These are phyloP conservation scores for Bimastos eiseni DNA, from an alignment of 2,888 invertebrate species.

Conservation along the genomic window DNA sequence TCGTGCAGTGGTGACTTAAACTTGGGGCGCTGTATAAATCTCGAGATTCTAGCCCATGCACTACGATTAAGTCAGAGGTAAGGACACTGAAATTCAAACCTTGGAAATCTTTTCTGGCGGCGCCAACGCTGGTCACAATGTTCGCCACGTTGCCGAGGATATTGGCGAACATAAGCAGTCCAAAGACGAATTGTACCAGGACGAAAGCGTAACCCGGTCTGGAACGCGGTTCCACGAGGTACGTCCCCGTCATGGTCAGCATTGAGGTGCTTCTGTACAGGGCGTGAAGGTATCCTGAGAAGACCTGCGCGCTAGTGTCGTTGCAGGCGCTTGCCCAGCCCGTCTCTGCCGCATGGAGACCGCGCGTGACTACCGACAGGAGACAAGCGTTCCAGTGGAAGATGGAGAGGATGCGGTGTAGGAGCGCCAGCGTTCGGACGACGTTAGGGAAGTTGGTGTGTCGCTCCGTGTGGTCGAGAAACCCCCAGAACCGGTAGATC, in stretches of 20 bases:
- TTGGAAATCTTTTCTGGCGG: constrained; percentile 96
- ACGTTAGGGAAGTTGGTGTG: constrained; percentile 98
- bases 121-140: constrained; percentile 95
- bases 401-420: constrained; percentile 91
- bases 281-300: constrained; percentile 89
- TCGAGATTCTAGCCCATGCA: neutral
- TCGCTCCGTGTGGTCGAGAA: constrained; percentile 95
- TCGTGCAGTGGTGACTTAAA: too few species aligned
- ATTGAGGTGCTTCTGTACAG: constrained; percentile 97
- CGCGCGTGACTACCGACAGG: constrained; percentile 75
- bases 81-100: constrained; percentile 69
- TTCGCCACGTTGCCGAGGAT: constrained; percentile 96
- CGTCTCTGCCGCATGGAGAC: constrained; percentile 65
- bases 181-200: constrained; percentile 89
- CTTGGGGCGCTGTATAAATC: too few species aligned
- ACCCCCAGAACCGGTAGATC: constrained; percentile 94
- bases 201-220: constrained; percentile 97
- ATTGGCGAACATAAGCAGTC: constrained; percentile 90
- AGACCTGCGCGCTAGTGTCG: constrained; percentile 44
- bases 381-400: constrained; percentile 99
- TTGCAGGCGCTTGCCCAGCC: constrained; percentile 43
- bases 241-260: constrained; percentile 91
- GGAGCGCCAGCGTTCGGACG: constrained; percentile 64
- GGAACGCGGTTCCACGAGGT: constrained; percentile 84
- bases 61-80: neutral